Conservation (phyloP, 2,113 vertebrate genomes). For the Podilymbus podiceps region DNA sequence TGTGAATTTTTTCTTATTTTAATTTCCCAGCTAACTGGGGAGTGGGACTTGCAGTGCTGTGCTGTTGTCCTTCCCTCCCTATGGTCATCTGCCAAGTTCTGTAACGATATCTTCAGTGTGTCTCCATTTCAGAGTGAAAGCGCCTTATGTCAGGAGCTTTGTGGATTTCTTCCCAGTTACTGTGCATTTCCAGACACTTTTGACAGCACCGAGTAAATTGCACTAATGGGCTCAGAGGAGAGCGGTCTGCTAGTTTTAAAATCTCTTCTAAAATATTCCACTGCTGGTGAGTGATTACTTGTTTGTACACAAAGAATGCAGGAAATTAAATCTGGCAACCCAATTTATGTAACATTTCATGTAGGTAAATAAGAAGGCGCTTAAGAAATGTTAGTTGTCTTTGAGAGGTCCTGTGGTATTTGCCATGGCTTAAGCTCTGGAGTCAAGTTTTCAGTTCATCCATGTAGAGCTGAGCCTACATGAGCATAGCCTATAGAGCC, state of each 20-base stretch:
- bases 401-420: neutral
- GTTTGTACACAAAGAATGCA: neutral
- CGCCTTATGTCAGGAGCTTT: conserved; percentile 13
- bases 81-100: neutral
- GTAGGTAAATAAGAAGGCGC: neutral
- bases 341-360: neutral
- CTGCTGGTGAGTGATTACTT: neutral
- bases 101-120: neutral
- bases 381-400: neutral
- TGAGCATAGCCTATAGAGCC: neutral
- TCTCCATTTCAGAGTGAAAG: neutral
- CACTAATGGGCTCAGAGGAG: neutral
- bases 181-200: neutral
- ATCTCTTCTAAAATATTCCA: neutral
- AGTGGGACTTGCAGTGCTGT: neutral
- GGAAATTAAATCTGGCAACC: neutral
- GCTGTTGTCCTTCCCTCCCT: neutral
- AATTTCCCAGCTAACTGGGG: neutral
- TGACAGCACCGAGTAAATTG: conserved; percentile 3
- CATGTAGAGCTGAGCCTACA: neutral
- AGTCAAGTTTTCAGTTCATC: neutral
- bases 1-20: neutral
- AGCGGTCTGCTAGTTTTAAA: neutral
- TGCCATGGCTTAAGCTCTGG: neutral
- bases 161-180: neutral